Evolutionary conservation across 2,888 invertebrate genomes (phyloP).

Genomic region (Ariolimax columbianus): DNA sequence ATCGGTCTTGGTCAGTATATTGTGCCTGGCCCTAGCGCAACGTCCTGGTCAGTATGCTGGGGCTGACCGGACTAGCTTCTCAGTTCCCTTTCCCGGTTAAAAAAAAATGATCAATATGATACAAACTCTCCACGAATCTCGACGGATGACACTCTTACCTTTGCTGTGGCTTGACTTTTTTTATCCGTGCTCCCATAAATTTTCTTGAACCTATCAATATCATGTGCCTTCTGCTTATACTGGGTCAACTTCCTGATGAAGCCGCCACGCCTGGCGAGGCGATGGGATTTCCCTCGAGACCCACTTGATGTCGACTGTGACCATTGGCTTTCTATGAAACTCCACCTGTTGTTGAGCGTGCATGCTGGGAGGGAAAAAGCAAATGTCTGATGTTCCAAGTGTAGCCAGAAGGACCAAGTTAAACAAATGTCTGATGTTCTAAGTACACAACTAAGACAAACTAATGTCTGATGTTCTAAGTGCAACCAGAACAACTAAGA

Average conservation of each 20-base stretch:
- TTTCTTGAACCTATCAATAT: conserved; percentile 47
- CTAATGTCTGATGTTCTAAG: too few species aligned
- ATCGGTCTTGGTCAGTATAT: too few species aligned
- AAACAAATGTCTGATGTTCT: background rate
- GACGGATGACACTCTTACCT: conserved; percentile 6
- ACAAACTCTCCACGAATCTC: background rate
- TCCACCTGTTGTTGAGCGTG: conserved; percentile 85
- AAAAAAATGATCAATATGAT: too few species aligned
- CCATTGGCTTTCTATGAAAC: conserved; percentile 91
- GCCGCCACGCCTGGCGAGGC: conserved; percentile 64
- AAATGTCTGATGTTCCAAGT: background rate
- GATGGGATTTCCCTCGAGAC: conserved; percentile 62
- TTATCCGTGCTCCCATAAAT: conserved; percentile 33
- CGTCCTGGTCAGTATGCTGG: too few species aligned
- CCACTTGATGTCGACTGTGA: conserved; percentile 78
- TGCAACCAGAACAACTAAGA: too few species aligned
- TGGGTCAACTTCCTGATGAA: conserved; percentile 37
- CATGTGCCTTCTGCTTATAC: conserved; percentile 41
- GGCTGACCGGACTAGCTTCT: too few species aligned
- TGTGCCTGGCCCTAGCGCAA: too few species aligned
- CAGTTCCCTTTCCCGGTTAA: too few species aligned
- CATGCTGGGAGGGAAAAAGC: background rate
- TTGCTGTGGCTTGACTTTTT: conserved; percentile 24
- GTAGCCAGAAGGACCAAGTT: background rate
- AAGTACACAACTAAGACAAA: too few species aligned